Conservation (phyloP, 2,888 invertebrate genomes). For the Microplitis deprimator region DNA sequence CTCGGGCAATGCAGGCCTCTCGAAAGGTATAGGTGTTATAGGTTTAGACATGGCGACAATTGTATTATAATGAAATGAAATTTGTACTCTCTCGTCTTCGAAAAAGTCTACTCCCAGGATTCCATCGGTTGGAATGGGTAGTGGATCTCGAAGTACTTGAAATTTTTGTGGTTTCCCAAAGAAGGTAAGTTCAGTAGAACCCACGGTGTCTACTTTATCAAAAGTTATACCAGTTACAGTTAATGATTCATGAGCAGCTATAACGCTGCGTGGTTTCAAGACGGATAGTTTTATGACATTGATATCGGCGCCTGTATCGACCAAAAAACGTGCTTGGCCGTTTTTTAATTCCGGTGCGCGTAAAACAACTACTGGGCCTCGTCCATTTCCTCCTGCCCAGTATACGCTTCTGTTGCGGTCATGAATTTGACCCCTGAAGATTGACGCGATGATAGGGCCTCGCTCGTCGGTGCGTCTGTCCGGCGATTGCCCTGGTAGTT, state of each 20-base stretch:
- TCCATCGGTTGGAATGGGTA: constrained; percentile 1
- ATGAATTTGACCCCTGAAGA: no score
- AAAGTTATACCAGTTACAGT: constrained; percentile 34
- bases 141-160: constrained; percentile 32
- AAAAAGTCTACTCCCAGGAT: background rate
- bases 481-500: no score
- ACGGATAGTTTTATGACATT: constrained; percentile 26
- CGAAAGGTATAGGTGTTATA: background rate
- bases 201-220: constrained; percentile 27
- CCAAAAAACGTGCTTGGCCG: constrained; percentile 14
- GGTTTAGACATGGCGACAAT: background rate
- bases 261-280: constrained; percentile 11
- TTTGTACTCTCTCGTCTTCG: background rate
- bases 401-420: no score
- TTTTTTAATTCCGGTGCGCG: constrained; percentile 36
- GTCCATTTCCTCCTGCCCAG: no score
- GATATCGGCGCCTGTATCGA: constrained; percentile 43
- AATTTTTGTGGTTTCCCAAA: constrained; percentile 33
- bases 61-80: constrained; percentile 17
- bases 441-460: no score
- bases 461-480: no score
- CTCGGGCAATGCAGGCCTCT: background rate
- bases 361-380: background rate
- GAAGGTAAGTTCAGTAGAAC: constrained; percentile 30
- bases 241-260: constrained; percentile 27